Conservation (phyloP, 2,113 vertebrate genomes). For the cattle (Bos taurus) region ARS-UCD2.0 NC_037328.1:113804001-113804500, state of each 20-base stretch:
- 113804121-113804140: neutral
- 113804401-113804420: neutral
- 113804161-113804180: neutral
- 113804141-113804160: neutral
- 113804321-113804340: neutral
- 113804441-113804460: neutral
- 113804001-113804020: neutral
- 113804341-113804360: neutral
- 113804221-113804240: neutral
- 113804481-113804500: neutral
- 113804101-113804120: accelerated
- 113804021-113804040: neutral
- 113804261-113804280: neutral
- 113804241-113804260: neutral
- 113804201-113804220: accelerated
- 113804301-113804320: neutral
- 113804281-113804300: neutral
- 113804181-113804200: neutral
- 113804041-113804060: accelerated
- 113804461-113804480: neutral
- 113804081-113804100: accelerated
- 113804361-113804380: neutral
- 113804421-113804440: neutral
- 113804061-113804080: accelerated
- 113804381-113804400: neutral